Base-by-base conservation (phyloP, 64 coral and sea anemone genomes). In the Montipora capricornis region DNA sequence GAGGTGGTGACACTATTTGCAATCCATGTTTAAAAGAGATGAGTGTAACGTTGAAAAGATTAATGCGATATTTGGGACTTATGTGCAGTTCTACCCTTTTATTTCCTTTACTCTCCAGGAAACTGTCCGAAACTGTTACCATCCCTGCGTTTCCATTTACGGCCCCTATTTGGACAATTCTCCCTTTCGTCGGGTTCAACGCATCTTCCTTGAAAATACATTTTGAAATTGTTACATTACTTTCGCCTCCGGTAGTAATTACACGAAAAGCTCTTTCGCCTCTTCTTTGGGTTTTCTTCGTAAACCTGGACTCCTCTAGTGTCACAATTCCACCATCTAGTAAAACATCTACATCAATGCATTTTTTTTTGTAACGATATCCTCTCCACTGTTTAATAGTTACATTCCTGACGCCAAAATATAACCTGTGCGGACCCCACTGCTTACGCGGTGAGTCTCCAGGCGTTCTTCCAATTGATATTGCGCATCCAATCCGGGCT, bases 1-100 rank as follows among this genome's bases (percentile, higher is more conserved):
- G 57, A 6, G 7, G 57, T 13, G 57, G 0, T 59, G 57, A 59
- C 13, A 9, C 1, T 59, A 59, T 13, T 59, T 59, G 57, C 7
- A 59, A 59, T 6, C 7, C 57, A 59, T 59, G 3, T 6, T 2
- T 6, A 59, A 59, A 59, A 13, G 22, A 58, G 20, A 44, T 44
- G 8, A 82, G 4, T 46, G 80, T 82, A 9, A 82, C 4, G 51
- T 82, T 82, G 51, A 82, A 7, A 20, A 82, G 22, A 6, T 15
- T 64, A 64, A 82, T 64, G 2, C 29, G 80, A 13, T 82, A 82
- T 62, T 82, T 82, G 57, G 80, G 80, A 82, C 80, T 82, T 82
- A 82, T 64, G 8, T 15, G 7, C 9, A 82, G 15, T 12, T 4
- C 80, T 16, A 5, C 22, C 4, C 64, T 12, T 45, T 44, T 82